Conservation (phyloP, 2,888 invertebrate species). For the Sepioteuthis lessoniana region DNA sequence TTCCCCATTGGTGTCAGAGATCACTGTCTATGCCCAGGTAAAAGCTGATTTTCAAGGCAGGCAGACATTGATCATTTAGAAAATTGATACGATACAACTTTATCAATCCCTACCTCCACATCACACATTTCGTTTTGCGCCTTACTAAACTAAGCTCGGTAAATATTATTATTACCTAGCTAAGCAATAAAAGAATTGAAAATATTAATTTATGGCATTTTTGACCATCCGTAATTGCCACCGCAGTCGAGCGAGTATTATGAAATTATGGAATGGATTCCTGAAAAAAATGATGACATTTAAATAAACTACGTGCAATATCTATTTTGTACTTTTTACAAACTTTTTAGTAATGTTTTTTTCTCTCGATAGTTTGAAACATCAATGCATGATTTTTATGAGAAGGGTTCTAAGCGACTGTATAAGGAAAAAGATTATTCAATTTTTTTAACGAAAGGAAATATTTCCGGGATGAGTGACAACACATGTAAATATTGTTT, state of each 20-base stretch:
- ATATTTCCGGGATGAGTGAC: not conserved
- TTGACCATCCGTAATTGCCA: not conserved
- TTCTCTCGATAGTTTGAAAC: not conserved
- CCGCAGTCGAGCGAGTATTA: accelerated
- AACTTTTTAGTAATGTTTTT: too few species aligned
- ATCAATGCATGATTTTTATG: not conserved
- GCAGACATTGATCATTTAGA: too few species aligned
- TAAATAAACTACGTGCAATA: not conserved
- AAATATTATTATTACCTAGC: not conserved
- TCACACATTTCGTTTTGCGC: too few species aligned
- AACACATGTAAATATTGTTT: too few species aligned
- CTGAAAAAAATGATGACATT: not conserved
- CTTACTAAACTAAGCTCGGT: too few species aligned
- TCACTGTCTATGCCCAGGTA: too few species aligned
- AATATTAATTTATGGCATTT: not conserved
- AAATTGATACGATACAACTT: too few species aligned
- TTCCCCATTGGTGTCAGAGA: too few species aligned
- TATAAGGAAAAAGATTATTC: not conserved
- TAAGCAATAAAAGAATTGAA: not conserved
- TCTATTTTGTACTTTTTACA: not conserved
- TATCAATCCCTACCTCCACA: too few species aligned
- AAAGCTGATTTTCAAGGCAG: too few species aligned
- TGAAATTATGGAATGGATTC: not conserved
- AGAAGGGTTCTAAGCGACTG: not conserved
- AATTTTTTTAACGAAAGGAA: not conserved